Evolutionary conservation across 2,113 vertebrate genomes (phyloP).

Genomic region (Chaetorhynchus papuensis): DNA sequence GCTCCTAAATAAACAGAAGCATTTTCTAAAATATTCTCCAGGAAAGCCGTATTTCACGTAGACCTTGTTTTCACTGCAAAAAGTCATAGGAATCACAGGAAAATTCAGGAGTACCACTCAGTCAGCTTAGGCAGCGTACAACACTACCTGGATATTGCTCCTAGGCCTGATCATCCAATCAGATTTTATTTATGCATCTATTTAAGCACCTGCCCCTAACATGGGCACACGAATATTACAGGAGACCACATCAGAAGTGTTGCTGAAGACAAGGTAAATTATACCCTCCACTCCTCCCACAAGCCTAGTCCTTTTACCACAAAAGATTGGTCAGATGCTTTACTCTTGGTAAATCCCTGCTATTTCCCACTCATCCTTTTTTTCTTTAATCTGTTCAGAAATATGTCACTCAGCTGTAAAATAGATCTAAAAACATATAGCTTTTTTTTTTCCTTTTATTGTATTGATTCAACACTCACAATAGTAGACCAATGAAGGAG

Average conservation of each 20-base stretch:
- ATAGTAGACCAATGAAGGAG: background rate
- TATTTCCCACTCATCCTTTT: background rate
- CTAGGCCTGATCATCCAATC: background rate
- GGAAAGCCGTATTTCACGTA: background rate
- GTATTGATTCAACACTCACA: background rate
- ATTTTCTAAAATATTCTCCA: background rate
- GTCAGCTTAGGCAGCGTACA: background rate
- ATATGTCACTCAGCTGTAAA: background rate
- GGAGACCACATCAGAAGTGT: background rate
- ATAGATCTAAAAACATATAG: background rate
- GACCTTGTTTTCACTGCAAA: background rate
- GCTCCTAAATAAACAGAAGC: background rate
- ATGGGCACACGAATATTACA: background rate
- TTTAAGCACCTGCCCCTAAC: background rate
- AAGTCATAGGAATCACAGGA: background rate
- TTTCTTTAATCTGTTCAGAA: background rate
- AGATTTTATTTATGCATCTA: background rate
- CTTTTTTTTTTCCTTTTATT: background rate
- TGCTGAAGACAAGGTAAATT: background rate
- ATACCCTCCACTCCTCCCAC: background rate
- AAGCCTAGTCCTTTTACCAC: background rate
- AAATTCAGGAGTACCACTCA: background rate
- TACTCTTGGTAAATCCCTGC: background rate
- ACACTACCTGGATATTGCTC: background rate
- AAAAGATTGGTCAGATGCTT: background rate